Base-by-base conservation (phyloP, 2,113 vertebrate genomes). In the Aspiorhynchus laticeps region DNA sequence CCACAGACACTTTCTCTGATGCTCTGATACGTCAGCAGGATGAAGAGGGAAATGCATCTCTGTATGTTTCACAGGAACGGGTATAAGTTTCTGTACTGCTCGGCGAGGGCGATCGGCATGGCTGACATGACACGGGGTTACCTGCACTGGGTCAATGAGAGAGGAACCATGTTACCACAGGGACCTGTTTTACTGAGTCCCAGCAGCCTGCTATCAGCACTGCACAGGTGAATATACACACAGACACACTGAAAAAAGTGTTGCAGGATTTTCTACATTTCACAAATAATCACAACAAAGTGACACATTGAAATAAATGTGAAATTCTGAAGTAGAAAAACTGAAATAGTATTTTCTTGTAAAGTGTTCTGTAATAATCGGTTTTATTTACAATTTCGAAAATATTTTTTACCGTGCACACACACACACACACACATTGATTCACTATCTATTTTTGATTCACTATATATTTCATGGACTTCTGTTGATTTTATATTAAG, bases 51-150 rank as follows among this genome's bases (percentile, higher is more conserved):
- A 36, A 41, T 67, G 31, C 59, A 61, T 61, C 61, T 87, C 24
- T 83, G 36, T 74, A 28, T 87, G 69, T 88, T 36, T 86, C 63
- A 31, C 86, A 99, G 98, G 90, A 99, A 99, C 0, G 98, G 98
- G 28, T 99, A 99, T 88, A 99, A 98, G 92, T 98, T 99, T 91
- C 90, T 99, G 87, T 99, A 99, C 91, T 99, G 98, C 87, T 99
- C 98, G 0, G 98, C 98, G 0, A 95, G 98, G 1, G 98, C 98
- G 9, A 99, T 99, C 24, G 98, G 98, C 63, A 99, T 99, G 98
- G 98, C 98, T 0, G 97, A 96, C 90, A 99, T 99, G 98, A 99
- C 98, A 4, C 90, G 98, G 86, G 98, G 98, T 7, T 99, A 99
- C 89, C 92, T 99, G 86, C 97, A 97, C 93, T 99, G 98, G 98